A percentile compares a stretch with the other conserved stretches of the same genome.
phyloP scores from a whole-genome alignment of 2,888 invertebrate species.

The Antheraea assamensis region DNA sequence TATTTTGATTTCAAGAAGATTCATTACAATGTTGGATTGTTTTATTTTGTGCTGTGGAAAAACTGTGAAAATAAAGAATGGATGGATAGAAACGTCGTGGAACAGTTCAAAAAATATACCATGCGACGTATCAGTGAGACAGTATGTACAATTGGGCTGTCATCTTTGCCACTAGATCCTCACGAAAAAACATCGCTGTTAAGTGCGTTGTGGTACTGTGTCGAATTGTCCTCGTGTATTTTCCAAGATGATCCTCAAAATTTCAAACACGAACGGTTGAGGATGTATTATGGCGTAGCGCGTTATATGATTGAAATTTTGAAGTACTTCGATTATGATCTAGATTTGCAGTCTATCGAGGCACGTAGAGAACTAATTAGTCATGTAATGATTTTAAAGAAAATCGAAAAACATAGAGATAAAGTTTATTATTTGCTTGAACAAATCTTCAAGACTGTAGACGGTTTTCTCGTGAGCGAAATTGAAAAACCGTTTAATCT shows the following conservation, averaged over 20 bases:
- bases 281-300: too few relatives aligned
- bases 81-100: slow-evolving; percentile 53
- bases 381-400: slow-evolving; percentile 42
- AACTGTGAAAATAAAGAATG: slow-evolving; percentile 45
- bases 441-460: slow-evolving; percentile 35
- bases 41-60: too few relatives aligned
- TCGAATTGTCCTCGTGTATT: slow-evolving; percentile 45
- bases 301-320: too few relatives aligned
- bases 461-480: too few relatives aligned
- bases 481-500: too few relatives aligned
- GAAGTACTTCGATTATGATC: neutral
- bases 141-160: slow-evolving; percentile 45
- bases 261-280: too few relatives aligned
- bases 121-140: slow-evolving; percentile 44
- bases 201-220: slow-evolving; percentile 52
- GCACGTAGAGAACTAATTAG: slow-evolving; percentile 41
- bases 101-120: slow-evolving; percentile 45
- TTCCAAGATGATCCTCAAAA: slow-evolving; percentile 26
- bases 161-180: slow-evolving; percentile 50
- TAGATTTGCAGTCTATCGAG: slow-evolving; percentile 38
- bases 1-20: too few relatives aligned
- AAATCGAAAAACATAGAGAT: slow-evolving; percentile 34
- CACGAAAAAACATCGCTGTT: slow-evolving; percentile 35
- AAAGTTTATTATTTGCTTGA: slow-evolving; percentile 40
- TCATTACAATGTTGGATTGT: too few relatives aligned